Conservation (phyloP, 2,888 invertebrate genomes). For the Parasteatoda lunata region DNA sequence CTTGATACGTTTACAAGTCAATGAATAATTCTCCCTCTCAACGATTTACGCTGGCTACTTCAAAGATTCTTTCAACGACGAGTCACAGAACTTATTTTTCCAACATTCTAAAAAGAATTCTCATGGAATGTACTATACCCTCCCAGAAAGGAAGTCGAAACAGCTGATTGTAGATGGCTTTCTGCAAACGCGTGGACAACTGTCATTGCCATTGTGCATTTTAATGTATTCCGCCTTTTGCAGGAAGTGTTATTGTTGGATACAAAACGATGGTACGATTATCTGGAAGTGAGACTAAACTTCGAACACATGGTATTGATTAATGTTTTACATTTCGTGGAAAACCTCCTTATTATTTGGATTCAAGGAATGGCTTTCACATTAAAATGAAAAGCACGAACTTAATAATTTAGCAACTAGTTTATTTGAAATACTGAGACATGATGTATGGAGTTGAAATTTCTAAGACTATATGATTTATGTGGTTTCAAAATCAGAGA, state of each 20-base stretch:
- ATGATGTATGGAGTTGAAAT: not conserved
- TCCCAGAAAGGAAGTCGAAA: not conserved
- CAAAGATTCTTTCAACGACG: not conserved
- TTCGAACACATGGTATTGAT: conserved; percentile 28
- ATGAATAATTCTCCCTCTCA: conserved; percentile 57
- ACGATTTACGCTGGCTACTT: conserved; percentile 23
- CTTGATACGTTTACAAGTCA: conserved; percentile 56
- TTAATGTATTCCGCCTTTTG: conserved; percentile 48
- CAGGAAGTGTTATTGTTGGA: conserved; percentile 18
- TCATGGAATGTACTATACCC: not conserved
- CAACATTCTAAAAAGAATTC: conserved; percentile 17
- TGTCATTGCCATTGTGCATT: conserved; percentile 22
- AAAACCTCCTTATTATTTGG: not conserved
- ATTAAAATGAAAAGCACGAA: not conserved
- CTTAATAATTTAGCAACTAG: not conserved
- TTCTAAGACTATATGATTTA: not conserved
- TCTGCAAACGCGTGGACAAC: conserved; percentile 6
- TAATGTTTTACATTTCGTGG: conserved; percentile 9
- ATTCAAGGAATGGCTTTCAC: not conserved
- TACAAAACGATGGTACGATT: conserved; percentile 16
- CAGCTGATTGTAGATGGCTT: not conserved
- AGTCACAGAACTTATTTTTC: conserved; percentile 13
- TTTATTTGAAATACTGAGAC: not conserved
- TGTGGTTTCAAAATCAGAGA: not conserved
- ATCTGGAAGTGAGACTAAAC: conserved; percentile 4